Conservation (phyloP, 2,797 vertebrate genomes). For the Petrocephalus schoutedeni region DNA sequence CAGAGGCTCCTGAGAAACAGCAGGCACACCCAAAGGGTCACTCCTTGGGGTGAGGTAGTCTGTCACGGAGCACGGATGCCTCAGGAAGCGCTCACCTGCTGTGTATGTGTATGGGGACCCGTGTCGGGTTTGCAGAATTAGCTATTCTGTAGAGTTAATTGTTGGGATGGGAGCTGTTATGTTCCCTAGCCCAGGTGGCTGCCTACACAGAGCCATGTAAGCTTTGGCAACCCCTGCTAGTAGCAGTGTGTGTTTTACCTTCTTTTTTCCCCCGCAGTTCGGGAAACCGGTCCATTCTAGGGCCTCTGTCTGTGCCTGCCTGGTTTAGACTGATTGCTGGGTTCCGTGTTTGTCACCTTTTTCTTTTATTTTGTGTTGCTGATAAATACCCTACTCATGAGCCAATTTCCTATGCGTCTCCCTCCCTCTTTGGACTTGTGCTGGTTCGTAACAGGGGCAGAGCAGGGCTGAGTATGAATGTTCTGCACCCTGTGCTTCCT, state of each 20-base stretch:
- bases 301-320: not conserved
- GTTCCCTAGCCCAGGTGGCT: too few relatives aligned
- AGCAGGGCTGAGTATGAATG: not conserved
- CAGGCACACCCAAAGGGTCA: not conserved
- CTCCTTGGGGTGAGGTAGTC: not conserved
- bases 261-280: too few relatives aligned
- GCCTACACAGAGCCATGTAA: too few relatives aligned
- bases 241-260: too few relatives aligned
- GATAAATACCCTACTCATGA: not conserved
- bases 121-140: not conserved
- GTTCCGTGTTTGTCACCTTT: not conserved
- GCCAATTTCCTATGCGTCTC: not conserved
- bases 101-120: not conserved
- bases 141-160: not conserved
- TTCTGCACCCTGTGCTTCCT: not conserved
- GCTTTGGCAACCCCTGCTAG: too few relatives aligned
- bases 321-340: not conserved
- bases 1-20: conserved; percentile 73
- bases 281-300: not conserved
- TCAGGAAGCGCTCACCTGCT: not conserved
- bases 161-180: not conserved
- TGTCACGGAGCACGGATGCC: not conserved
- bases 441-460: not conserved
- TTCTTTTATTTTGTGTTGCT: not conserved
- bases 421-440: not conserved